A percentile compares a stretch with the other conserved stretches of the same genome.
phyloP scores from a whole-genome alignment of 2,113 vertebrate species.

The Amphilophus citrinellus region DNA sequence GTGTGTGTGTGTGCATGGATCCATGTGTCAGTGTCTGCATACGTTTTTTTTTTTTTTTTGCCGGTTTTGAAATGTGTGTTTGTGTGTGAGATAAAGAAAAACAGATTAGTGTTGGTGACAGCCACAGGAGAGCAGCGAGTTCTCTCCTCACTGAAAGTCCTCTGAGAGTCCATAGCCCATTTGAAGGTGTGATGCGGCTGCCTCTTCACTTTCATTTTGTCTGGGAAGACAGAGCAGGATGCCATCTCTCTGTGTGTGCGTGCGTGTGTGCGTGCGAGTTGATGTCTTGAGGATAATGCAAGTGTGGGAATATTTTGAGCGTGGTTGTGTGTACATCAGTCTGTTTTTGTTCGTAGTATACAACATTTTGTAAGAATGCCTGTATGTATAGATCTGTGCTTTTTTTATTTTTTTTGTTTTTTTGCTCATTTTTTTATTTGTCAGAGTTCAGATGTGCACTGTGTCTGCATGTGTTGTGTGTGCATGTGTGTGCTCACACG shows the following conservation, averaged over 20 bases:
- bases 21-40: not conserved
- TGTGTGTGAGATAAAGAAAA: slow-evolving; percentile 11
- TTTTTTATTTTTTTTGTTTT: too few relatives aligned
- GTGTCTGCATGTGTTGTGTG: not conserved
- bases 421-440: not conserved
- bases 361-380: slow-evolving; percentile 8
- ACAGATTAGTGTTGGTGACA: slow-evolving; percentile 64
- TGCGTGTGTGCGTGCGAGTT: not conserved
- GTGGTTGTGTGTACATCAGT: not conserved
- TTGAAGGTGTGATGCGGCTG: slow-evolving; percentile 73
- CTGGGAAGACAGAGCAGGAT: slow-evolving; percentile 48
- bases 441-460: not conserved
- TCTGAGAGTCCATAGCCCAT: slow-evolving; percentile 66
- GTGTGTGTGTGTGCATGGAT: not conserved
- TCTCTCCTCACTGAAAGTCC: slow-evolving; percentile 60
- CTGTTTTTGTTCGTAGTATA: not conserved
- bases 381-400: not conserved
- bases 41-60: not conserved
- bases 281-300: slow-evolving; percentile 15
- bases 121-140: slow-evolving; percentile 51
- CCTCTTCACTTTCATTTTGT: slow-evolving; percentile 67
- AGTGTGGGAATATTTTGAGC: slow-evolving; percentile 11
- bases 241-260: slow-evolving; percentile 5
- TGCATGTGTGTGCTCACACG: not conserved
- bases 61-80: not conserved